Percentiles rank a stretch among this genome's conserved stretches.
Conservation (phyloP, 1,140 invertebrate genomes). For the Bombus balteatus region DNA sequence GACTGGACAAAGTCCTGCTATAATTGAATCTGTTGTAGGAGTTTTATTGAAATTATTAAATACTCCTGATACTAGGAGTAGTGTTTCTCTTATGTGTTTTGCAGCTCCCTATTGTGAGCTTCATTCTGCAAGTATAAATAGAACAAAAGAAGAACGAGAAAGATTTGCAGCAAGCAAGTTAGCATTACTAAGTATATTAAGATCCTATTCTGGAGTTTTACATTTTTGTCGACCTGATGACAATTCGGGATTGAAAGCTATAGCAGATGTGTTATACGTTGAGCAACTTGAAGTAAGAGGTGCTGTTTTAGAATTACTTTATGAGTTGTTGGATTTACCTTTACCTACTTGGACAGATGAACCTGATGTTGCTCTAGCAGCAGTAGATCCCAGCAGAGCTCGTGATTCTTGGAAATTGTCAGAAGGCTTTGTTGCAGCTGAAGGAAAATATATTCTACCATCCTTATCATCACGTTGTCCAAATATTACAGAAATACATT, state of each 20-base stretch:
- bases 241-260: conserved; percentile 89
- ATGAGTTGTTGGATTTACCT: conserved; percentile 92
- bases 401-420: conserved; percentile 93
- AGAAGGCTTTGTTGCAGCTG: conserved; percentile 96
- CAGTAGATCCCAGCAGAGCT: conserved; percentile 90
- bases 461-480: conserved; percentile 91
- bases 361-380: conserved; percentile 92
- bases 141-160: conserved; percentile 89
- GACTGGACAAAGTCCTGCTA: conserved; percentile 90
- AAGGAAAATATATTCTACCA: conserved; percentile 92
- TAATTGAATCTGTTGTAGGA: conserved; percentile 93
- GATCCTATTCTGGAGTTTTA: conserved; percentile 94
- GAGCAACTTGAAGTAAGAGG: conserved; percentile 94
- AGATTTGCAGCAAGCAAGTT: conserved; percentile 92
- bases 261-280: conserved; percentile 94
- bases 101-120: conserved; percentile 97
- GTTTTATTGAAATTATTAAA: conserved; percentile 94
- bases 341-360: conserved; percentile 96
- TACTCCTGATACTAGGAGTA: conserved; percentile 91
- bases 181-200: conserved; percentile 91
- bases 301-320: conserved; percentile 94
- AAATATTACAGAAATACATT: conserved; percentile 95
- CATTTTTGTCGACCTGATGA: conserved; percentile 92
- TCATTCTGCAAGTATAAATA: conserved; percentile 87
- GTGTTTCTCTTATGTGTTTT: conserved; percentile 91